A percentile compares a stretch with the other conserved stretches of the same genome.
Conservation (phyloP, 2,888 invertebrate genomes). For the Copidosoma aretas region DNA sequence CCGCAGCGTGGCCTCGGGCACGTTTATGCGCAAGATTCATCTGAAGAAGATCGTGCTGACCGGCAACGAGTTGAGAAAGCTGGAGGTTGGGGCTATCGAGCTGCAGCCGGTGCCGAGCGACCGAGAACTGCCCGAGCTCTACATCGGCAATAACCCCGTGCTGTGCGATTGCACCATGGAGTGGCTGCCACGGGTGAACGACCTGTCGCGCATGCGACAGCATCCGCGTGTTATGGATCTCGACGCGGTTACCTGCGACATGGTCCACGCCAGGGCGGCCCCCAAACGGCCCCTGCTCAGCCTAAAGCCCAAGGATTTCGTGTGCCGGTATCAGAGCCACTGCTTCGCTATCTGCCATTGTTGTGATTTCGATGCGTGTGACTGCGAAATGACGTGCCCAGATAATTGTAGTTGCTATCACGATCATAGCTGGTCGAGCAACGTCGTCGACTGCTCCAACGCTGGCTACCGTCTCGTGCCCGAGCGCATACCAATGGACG, state of each 20-base stretch:
- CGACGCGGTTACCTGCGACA: slow-evolving; percentile 77
- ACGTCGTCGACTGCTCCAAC: slow-evolving; percentile 83
- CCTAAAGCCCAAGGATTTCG: slow-evolving; percentile 77
- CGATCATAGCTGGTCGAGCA: slow-evolving; percentile 84
- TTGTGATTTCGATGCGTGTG: slow-evolving; percentile 89
- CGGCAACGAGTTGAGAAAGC: slow-evolving; percentile 74
- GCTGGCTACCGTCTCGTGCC: slow-evolving; percentile 78
- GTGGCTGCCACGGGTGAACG: slow-evolving; percentile 82
- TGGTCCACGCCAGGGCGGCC: slow-evolving; percentile 73
- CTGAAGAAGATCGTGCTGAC: slow-evolving; percentile 79
- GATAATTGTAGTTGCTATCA: slow-evolving; percentile 86
- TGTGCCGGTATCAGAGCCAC: slow-evolving; percentile 82
- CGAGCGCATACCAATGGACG: slow-evolving; percentile 85
- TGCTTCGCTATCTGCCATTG: slow-evolving; percentile 88
- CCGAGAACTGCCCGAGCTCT: slow-evolving; percentile 78
- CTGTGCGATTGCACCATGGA: slow-evolving; percentile 88
- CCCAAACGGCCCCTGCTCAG: slow-evolving; percentile 71
- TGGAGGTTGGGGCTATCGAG: slow-evolving; percentile 76
- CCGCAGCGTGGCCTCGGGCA: slow-evolving; percentile 72
- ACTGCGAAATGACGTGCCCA: slow-evolving; percentile 91
- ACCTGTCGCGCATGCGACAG: slow-evolving; percentile 74
- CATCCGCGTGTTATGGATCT: slow-evolving; percentile 83
- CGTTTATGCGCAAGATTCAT: slow-evolving; percentile 73
- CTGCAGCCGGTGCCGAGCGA: slow-evolving; percentile 72
- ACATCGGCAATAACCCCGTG: slow-evolving; percentile 82